Percentiles rank a stretch among this genome's conserved stretches.
phyloP scores from a whole-genome alignment of 2,113 vertebrate genomes.

The Dendropsophus ebraccatus region DNA sequence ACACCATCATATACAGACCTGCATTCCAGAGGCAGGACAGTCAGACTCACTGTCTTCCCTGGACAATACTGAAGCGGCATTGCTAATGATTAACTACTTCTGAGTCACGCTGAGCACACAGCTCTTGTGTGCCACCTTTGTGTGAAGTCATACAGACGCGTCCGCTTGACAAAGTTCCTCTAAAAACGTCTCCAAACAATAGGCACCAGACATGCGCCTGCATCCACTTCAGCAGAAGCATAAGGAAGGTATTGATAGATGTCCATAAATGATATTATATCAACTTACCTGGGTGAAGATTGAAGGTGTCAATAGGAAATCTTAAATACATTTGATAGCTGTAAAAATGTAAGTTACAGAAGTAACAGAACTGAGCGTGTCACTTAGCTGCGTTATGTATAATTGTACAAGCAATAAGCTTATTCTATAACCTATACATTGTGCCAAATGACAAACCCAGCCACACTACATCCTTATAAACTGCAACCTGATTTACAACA shows the following conservation, averaged over 20 bases:
- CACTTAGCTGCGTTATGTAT: no score
- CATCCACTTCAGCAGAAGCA: not conserved
- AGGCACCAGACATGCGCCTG: not conserved
- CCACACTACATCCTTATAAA: no score
- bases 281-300: not conserved
- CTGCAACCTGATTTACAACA: no score
- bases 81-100: not conserved
- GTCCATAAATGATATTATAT: no score
- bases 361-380: not conserved
- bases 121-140: conserved; percentile 6
- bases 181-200: conserved; percentile 14
- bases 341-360: not conserved
- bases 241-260: not conserved
- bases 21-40: not conserved
- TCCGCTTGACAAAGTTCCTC: not conserved
- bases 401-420: no score
- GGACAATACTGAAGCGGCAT: not conserved
- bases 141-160: not conserved
- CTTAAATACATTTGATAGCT: not conserved
- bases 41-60: not conserved
- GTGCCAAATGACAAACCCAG: no score
- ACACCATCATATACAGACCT: not conserved
- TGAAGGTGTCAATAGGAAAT: not conserved
- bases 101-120: conserved; percentile 3
- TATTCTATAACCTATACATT: no score